phyloP scores from a whole-genome alignment of 2,888 invertebrate genomes.

The Stenolophus ochropezus region DNA sequence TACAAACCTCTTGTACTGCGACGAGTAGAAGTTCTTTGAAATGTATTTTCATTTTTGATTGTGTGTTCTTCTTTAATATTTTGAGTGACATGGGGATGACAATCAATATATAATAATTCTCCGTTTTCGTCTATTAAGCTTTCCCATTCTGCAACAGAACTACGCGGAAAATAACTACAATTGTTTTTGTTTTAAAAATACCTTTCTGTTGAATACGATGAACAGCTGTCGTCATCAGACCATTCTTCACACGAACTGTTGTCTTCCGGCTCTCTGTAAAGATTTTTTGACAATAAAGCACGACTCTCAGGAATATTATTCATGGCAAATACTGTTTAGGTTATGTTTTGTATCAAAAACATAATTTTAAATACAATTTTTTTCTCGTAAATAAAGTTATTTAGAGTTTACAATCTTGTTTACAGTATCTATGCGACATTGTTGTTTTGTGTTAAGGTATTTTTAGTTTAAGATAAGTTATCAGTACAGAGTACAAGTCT shows the following conservation, averaged over 20 bases:
- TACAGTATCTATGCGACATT: background rate
- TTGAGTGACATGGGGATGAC: conserved; percentile 72
- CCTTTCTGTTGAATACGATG: conserved; percentile 79
- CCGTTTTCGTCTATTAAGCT: conserved; percentile 80
- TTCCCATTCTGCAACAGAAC: conserved; percentile 83
- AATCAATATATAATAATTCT: conserved; percentile 81
- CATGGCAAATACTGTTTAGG: conserved; percentile 37
- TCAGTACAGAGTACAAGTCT: background rate
- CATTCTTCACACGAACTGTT: conserved; percentile 68
- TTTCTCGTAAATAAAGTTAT: background rate
- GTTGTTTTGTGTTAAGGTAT: conserved; percentile 4
- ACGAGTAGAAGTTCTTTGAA: conserved; percentile 69
- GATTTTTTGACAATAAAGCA: conserved; percentile 47
- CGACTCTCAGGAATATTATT: conserved; percentile 51
- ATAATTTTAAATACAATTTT: background rate
- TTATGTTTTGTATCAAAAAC: background rate
- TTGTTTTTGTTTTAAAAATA: conserved; percentile 63
- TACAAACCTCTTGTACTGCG: conserved; percentile 69
- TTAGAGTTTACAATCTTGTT: conserved; percentile 6
- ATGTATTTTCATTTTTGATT: conserved; percentile 65
- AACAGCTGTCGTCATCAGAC: conserved; percentile 72
- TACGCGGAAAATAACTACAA: conserved; percentile 65
- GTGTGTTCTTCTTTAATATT: conserved; percentile 46
- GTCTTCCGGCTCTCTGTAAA: conserved; percentile 57
- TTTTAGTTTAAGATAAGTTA: conserved; percentile 22